Base-by-base conservation (phyloP, 2,113 vertebrate genomes). In the Phaethornis superciliosus region DNA sequence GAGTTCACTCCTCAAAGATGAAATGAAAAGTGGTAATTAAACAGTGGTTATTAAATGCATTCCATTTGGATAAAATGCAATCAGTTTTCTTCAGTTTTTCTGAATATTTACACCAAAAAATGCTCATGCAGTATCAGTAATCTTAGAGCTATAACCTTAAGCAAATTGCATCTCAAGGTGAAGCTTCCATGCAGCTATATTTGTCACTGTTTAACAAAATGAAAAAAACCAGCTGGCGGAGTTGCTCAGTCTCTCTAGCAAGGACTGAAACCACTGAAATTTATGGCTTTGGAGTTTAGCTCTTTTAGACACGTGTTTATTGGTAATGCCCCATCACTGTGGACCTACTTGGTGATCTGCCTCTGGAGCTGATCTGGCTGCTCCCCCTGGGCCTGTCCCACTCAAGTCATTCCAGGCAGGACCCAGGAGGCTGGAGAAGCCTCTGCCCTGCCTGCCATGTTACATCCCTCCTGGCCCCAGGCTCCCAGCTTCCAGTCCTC, bases 381-480 rank as follows among this genome's bases (percentile, higher is more conserved):
- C 24, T 75, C 6, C 5, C 22, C 10, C 12, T 3, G 1, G 18
- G 12, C 19, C 62, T 44, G 11, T 26, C 14, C 40, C 17, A 22
- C 33, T 47, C 2, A 2, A n/a, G 17, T 32, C 26, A 6, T 30
- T 52, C 5, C 1, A 1, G 33, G 7, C 22, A 23, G 33, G 33
- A 24, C 37, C 28, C 12, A 19, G 17, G 5, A 19, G 17, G 5
- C 37, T 40, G 46, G 46, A 37, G 68, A 35, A 4, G 8, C 15
- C 30, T 37, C 22, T 44, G 19, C 13, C 18, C 22, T 56, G 47
- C 6, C 22, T 37, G 51, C 35, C 23, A n/a, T 10, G 16, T n/a
- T 23, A 3, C 5, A n/a, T 14, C 27, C 6, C 26, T 49, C 44
- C 37, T 20, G 33, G 21, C 37, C 9, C n/a, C 30, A 21, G 22